These are phyloP conservation scores for Tromatobia lineatoria DNA, from an alignment of 2,888 invertebrate species.

Conservation along the genomic window DNA sequence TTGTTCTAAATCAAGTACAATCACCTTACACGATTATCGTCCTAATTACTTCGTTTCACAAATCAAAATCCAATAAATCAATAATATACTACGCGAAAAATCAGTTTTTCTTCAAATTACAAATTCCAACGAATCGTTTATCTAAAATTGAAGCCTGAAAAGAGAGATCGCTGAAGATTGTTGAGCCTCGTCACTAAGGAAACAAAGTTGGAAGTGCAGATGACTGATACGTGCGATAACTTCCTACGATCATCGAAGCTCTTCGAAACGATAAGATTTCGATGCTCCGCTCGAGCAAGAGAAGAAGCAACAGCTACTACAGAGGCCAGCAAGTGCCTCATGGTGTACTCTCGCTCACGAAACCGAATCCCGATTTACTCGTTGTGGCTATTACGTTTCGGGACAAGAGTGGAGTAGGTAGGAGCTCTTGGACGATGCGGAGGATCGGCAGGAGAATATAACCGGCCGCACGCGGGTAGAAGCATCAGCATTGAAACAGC, in stretches of 20 bases:
- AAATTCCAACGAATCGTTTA: not conserved
- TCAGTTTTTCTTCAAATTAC: not conserved
- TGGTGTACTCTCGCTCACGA: slow-evolving; percentile 63
- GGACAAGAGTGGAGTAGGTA: slow-evolving; percentile 50
- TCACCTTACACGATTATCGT: not conserved
- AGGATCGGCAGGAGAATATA: slow-evolving; percentile 24
- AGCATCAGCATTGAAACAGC: slow-evolving; percentile 47
- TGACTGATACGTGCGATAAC: not conserved
- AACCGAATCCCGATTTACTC: slow-evolving; percentile 77
- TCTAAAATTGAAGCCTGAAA: not conserved
- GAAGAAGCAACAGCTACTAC: slow-evolving; percentile 22
- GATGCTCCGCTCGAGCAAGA: not conserved
- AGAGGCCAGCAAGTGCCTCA: slow-evolving; percentile 44
- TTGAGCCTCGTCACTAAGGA: not conserved
- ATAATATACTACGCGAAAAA: not conserved
- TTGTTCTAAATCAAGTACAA: too few relatives aligned
- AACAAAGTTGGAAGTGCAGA: not conserved
- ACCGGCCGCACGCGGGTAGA: slow-evolving; percentile 49
- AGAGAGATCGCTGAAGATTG: not conserved
- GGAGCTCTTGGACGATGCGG: slow-evolving; percentile 15
- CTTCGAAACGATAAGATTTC: slow-evolving; percentile 31
- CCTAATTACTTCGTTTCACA: not conserved
- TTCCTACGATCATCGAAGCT: not conserved
- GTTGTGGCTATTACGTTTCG: slow-evolving; percentile 79
- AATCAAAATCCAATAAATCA: not conserved